Base-by-base conservation (phyloP, 2,888 invertebrate species). In the Lamproptera curius region DNA sequence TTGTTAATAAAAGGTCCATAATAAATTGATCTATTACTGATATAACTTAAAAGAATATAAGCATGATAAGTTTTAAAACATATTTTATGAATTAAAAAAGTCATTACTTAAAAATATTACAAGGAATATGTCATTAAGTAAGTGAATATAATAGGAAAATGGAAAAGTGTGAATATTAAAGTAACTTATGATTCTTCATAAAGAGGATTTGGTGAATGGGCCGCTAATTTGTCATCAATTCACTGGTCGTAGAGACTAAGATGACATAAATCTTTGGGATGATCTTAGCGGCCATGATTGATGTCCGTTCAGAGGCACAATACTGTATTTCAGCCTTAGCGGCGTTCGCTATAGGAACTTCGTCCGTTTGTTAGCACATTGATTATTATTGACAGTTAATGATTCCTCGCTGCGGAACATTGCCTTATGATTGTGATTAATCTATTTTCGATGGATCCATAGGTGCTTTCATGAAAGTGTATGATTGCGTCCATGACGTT, bases 341-440 rank as follows among this genome's bases (percentile, higher is more conserved):
- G 28, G 23, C 41, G 46, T 46, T 62, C 60, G 58, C 61, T 57
- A 58, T 57, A 46, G 65, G 52, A 56, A 61, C 28, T 55, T 63
- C 57, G 41, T 53, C 46, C 56, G 55, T 55, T 63, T 62, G 58
- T 63, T 61, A 57, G 63, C 62, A 63, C 61, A 69, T 69, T 70
- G 65, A 72, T 73, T 67, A 72, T 64, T 63, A 65, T 63, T 63
- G 58, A 56, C 55, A 60, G 56, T 62, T 64, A 72, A 76, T 72
- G 69, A 76, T 67, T 76, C 70, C 69, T 66, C 26, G 17, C 47
- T 67, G 69, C 66, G 63, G 59, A 63, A 59, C 35, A 61, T 58
- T 59, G 57, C 64, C 62, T 50, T 55, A 35, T 37, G 52, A 59
- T 67, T 56, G 63, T 75, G 76, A 79, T 77, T 63, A 70, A 76